Evolutionary conservation across 2,888 invertebrate genomes (phyloP), one percentile per base, ranked within the genome.

Genomic region (Eucera pruinosa): DNA sequence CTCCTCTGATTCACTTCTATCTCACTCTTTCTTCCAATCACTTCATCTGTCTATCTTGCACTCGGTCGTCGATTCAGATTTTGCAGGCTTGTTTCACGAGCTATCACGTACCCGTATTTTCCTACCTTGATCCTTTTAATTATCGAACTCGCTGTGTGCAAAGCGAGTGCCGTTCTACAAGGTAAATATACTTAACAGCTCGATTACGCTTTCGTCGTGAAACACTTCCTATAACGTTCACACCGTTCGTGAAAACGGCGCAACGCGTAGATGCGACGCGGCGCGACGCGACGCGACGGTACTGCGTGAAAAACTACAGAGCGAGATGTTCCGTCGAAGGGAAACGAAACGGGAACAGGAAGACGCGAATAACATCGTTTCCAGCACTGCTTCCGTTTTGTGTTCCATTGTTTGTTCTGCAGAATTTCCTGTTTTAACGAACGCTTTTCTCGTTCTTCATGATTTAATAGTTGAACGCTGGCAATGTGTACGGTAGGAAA

Each of bases 61-160:
- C n/a, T n/a, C 9, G 11, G 15, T 48, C 30, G 55, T 58, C 41
- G 36, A 23, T 47, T 64, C 47, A 33, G 43, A 76, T 69, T 43
- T 45, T 36, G 43, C 62, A 20, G 52, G 11, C 39, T 64, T 25
- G 27, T 69, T 65, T 39, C 11, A 43, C 50, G 36, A 41, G 30
- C 41, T n/a, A 20, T 9, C 23, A 20, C 30, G 2, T 6, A 2
- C 41, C 18, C 30, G 18, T 20, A 7, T 13, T 5, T 33, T 33
- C 9, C n/a, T 18, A n/a, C 1, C 45, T 60, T 69, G 67, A 79
- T 81, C 76, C 76, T 68, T 78, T 73, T 80, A 73, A 81, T 80
- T 73, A 77, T 80, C 69, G 77, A 62, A 67, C 33, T 57, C 13
- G 48, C 5, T 20, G 25, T 2, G 33, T 3, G 36, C 11, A 65